Percentiles rank a stretch among this genome's conserved stretches.
Conservation (phyloP, 2,888 invertebrate genomes). For the Rhaphigaster nebulosa region DNA sequence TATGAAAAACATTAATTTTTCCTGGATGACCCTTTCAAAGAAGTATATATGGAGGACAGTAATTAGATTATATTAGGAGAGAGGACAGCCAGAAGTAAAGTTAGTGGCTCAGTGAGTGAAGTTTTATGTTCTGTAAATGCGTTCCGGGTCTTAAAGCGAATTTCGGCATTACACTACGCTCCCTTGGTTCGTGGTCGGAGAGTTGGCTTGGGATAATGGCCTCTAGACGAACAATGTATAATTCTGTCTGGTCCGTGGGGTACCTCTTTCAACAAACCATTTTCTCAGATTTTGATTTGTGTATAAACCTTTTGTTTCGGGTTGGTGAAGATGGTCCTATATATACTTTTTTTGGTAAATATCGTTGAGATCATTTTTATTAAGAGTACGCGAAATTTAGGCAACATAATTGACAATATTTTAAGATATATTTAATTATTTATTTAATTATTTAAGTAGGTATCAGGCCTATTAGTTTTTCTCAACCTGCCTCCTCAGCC, state of each 20-base stretch:
- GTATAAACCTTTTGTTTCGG: background rate
- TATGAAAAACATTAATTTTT: background rate
- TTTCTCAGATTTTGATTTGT: conserved; percentile 41
- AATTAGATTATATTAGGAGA: conserved; percentile 6
- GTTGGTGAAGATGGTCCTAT: background rate
- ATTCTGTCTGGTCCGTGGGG: background rate
- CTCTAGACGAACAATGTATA: conserved; percentile 28
- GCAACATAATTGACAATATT: too few species aligned
- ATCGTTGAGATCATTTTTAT: background rate
- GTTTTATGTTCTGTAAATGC: conserved; percentile 23
- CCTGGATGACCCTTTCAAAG: background rate
- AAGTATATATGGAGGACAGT: background rate
- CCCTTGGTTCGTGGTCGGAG: background rate
- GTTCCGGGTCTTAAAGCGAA: background rate
- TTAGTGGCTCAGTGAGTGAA: conserved; percentile 1
- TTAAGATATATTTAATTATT: too few species aligned
- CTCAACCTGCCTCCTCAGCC: background rate
- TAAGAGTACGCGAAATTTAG: background rate
- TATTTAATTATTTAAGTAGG: background rate
- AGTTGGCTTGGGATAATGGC: background rate
- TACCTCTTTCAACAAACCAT: conserved; percentile 8
- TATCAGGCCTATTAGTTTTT: background rate
- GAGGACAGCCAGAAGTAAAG: background rate
- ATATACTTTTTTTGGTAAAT: background rate
- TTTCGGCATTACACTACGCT: background rate